These are phyloP conservation scores for Lasioglossum baleicum DNA, from an alignment of 1,140 invertebrate species.

Conservation along the genomic window DNA sequence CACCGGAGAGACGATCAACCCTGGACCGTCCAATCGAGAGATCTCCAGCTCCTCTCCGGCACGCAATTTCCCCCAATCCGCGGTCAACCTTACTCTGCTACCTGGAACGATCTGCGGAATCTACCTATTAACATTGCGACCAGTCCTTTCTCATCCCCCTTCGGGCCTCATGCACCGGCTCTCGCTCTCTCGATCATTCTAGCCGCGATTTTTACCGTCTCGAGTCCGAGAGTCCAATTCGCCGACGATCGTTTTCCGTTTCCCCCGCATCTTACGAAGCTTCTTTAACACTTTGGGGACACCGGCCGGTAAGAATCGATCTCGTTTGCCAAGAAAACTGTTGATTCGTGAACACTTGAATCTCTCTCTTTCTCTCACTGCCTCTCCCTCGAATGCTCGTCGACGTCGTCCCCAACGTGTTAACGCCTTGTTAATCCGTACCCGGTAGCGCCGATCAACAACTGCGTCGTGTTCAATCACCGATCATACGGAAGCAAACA, in stretches of 20 bases:
- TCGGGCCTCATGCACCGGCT: constrained; percentile 9
- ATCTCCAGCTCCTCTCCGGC: constrained; percentile 80
- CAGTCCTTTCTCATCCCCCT: background rate
- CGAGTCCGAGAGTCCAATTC: background rate
- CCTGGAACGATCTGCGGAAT: constrained; percentile 79
- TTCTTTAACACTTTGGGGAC: background rate
- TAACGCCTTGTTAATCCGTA: no score
- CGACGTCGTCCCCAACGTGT: no score
- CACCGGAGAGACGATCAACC: constrained; percentile 74
- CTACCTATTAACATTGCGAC: constrained; percentile 50
- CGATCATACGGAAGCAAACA: no score
- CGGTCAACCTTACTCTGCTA: constrained; percentile 79
- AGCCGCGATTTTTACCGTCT: background rate
- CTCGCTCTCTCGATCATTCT: background rate
- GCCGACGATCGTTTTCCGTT: no score
- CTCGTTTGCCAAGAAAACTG: no score
- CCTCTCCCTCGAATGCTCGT: no score
- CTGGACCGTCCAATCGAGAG: constrained; percentile 77
- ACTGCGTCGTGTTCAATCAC: background rate
- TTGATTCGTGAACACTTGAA: no score
- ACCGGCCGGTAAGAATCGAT: no score
- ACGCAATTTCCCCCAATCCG: constrained; percentile 79
- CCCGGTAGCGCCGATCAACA: no score
- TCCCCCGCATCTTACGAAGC: background rate
- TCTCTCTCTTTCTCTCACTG: no score